Evolutionary conservation across 2,113 vertebrate species (phyloP).

Genomic region (Pterophyllum scalare): DNA sequence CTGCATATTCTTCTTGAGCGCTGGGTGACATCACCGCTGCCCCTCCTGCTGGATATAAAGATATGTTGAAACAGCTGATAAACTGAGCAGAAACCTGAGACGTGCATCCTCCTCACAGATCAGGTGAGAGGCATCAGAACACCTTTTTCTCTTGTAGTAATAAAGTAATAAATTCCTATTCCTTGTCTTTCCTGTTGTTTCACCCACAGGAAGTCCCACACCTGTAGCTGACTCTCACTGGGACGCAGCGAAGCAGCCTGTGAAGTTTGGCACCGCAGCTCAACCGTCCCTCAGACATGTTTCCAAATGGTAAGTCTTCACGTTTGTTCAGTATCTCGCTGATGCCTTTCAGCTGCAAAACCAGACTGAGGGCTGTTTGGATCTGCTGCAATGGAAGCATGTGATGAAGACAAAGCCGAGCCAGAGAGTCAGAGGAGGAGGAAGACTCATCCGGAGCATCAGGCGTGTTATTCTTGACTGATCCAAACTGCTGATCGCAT

Average conservation of each 20-base stretch:
- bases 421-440: neutral
- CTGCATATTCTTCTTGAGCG: neutral
- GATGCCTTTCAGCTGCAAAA: neutral
- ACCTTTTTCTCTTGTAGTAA: neutral
- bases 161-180: neutral
- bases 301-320: constrained; percentile 10
- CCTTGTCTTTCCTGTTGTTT: neutral
- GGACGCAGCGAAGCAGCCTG: neutral
- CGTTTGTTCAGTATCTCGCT: neutral
- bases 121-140: constrained; percentile 15
- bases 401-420: neutral
- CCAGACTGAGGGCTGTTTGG: neutral
- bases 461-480: neutral
- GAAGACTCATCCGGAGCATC: accelerated
- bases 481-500: neutral
- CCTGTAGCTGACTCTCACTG: neutral
- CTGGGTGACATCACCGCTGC: neutral
- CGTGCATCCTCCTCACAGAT: neutral
- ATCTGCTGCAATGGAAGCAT: neutral
- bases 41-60: constrained; percentile 46
- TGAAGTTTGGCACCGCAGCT: neutral
- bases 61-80: neutral
- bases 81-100: neutral
- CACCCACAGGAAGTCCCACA: neutral
- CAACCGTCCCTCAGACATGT: neutral